Base-by-base conservation (phyloP, 2,888 invertebrate species). In the Eristalinus aeneus region DNA sequence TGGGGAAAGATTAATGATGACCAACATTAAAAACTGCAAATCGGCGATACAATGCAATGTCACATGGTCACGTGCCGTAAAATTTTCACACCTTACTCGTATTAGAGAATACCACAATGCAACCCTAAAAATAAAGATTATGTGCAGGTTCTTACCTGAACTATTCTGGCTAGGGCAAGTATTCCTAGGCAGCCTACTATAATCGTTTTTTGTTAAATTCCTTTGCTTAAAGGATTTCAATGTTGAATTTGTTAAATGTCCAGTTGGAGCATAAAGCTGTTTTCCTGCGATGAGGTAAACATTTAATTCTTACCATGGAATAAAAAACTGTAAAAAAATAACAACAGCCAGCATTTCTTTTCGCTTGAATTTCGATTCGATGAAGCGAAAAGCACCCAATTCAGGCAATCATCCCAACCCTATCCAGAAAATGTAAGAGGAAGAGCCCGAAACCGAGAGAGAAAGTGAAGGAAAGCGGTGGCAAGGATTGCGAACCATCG, bases 321-420 rank as follows among this genome's bases (percentile, higher is more conserved):
- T 16, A 46, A 16, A 16, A 46, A n/a, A 46, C 4, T n/a, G n/a
- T n/a, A 5, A 46, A 16, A 6, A 46, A 46, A 46, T 8, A 46
- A 16, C 16, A 46, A 46, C 46, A 46, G 46, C 46, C 16, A 60
- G n/a, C 27, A 20, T 36, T 36, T 23, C 56, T n/a, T 61, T 61
- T 61, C 54, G 63, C 69, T 77, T 10, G 36, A 69, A 77, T 69
- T 69, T 61, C 61, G 63, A 69, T 63, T 63, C 69, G 69, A 77
- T 77, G 36, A 63, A 77, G 63, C 68, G 69, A 56, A 77, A 69
- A 63, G 54, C 56, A 63, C 54, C 63, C 54, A 27, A 61, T 77
- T 77, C 22, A 56, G 61, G 54, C 63, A 77, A 77, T 56, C 63
- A 69, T 69, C 68, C 63, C 20, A 32, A 46, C 22, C 39, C 20